Percentiles rank a stretch among this genome's conserved stretches.
Evolutionary conservation across 2,888 invertebrate species (phyloP).

Genomic region (Erynnis tages): DNA sequence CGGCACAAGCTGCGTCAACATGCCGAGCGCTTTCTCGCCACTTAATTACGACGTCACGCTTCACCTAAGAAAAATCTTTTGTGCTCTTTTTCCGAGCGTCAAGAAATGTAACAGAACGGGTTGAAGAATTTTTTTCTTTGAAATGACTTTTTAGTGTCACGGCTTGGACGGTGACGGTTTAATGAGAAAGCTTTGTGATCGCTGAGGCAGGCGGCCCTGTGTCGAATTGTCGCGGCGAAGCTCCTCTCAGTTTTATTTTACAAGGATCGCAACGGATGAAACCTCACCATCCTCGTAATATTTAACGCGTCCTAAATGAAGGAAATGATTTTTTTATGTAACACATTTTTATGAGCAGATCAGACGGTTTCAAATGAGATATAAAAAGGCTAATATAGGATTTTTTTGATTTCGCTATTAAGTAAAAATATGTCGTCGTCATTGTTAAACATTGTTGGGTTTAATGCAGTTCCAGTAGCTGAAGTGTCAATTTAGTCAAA

Average conservation of each 20-base stretch:
- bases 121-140: conserved; percentile 60
- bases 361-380: no score
- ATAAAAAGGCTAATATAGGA: no score
- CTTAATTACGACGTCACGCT: conserved; percentile 79
- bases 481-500: no score
- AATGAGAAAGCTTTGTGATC: conserved; percentile 79
- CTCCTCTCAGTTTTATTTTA: conserved; percentile 61
- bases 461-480: no score
- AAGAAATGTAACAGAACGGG: conserved; percentile 74
- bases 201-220: conserved; percentile 68
- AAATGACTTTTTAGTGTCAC: conserved; percentile 76
- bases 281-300: conserved; percentile 29
- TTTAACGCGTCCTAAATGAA: conserved; percentile 17
- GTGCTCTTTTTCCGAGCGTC: conserved; percentile 73
- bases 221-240: conserved; percentile 69
- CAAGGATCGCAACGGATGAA: conserved; percentile 47
- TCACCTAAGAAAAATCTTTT: conserved; percentile 76
- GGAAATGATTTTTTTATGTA: conserved; percentile 15
- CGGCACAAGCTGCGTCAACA: conserved; percentile 35
- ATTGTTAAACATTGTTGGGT: no score
- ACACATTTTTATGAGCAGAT: conserved; percentile 12
- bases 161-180: conserved; percentile 72
- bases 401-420: no score
- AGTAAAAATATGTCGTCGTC: no score
- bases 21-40: conserved; percentile 56